phyloP scores from a whole-genome alignment of 2,888 invertebrate genomes.

The Synergus laeviventris region DNA sequence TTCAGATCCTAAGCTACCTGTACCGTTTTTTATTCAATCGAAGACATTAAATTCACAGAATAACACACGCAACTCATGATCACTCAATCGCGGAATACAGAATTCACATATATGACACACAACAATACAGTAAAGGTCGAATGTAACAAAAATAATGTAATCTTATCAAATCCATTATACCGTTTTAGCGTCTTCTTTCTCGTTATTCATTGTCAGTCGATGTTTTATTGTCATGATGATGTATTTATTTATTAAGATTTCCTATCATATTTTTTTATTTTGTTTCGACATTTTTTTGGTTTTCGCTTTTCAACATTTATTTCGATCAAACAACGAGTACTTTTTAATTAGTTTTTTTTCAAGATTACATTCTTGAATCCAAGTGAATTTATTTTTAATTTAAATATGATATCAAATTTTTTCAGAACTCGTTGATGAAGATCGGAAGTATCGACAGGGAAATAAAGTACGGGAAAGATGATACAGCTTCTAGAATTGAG shows the following conservation, averaged over 20 bases:
- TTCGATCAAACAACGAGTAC: not conserved
- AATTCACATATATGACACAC: conserved; percentile 31
- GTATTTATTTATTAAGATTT: not conserved
- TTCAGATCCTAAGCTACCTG: conserved; percentile 71
- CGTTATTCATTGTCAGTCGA: conserved; percentile 53
- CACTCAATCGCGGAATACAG: conserved; percentile 30
- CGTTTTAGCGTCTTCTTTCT: conserved; percentile 46
- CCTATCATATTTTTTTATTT: not conserved
- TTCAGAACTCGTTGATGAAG: not conserved
- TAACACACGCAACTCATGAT: conserved; percentile 34
- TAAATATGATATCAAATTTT: not conserved
- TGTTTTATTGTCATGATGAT: conserved; percentile 63
- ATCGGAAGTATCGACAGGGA: not conserved
- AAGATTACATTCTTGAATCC: not conserved
- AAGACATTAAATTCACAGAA: conserved; percentile 38
- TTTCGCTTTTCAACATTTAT: not conserved
- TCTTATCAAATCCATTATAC: conserved; percentile 33
- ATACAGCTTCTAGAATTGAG: not conserved
- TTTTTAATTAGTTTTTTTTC: not conserved
- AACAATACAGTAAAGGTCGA: conserved; percentile 29
- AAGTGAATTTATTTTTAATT: not conserved
- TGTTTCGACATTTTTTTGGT: not conserved
- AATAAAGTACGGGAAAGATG: not conserved
- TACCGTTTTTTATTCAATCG: conserved; percentile 39
- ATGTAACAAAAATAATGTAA: conserved; percentile 37